Evolutionary conservation across 2,888 invertebrate species (phyloP), one percentile per base, ranked within the genome.

Genomic region (Taenaris catops): DNA sequence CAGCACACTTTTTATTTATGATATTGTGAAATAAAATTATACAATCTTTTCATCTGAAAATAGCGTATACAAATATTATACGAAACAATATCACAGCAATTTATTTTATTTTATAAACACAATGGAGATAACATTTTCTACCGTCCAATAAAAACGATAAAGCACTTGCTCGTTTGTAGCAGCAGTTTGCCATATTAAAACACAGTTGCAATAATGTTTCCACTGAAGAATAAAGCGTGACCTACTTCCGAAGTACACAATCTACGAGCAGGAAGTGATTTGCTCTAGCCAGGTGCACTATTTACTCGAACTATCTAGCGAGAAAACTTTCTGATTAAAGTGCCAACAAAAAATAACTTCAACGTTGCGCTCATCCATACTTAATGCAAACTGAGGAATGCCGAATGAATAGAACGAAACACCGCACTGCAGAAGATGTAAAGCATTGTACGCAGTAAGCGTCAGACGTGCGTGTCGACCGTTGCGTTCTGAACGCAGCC

Each of bases 331-430:
- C 66, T 72, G 69, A 78, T 79, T 76, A 73, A 78, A 79, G 67
- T 70, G 69, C 68, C 58, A 70, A 68, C 69, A 70, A 67, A 74
- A 74, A 74, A 74, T 67, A 67, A 60, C 58, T 63, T 62, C 55
- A 63, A 61, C 62, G 52, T 42, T 68, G 63, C 63, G 65, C 64
- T 78, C 73, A 80, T 76, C 73, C 70, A 73, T 79, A 75, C 69
- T 75, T 75, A 80, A 81, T 79, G 68, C 71, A 72, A 75, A 69
- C 65, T 60, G 63, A 66, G 66, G 65, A 69, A 69, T 70, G 63
- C 59, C 55, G 66, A 74, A 76, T 78, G 80, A 80, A 80, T 74
- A 66, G 63, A 80, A 78, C 73, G 74, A 80, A 83, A 81, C 79
- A 83, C 81, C 78, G 84, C 84, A 84, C 63, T 83, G 84, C 81